A percentile compares a stretch with the other conserved stretches of the same genome.
These are phyloP conservation scores for Neoarius graeffei DNA, from an alignment of 2,113 vertebrate species.

Conservation along the genomic window DNA sequence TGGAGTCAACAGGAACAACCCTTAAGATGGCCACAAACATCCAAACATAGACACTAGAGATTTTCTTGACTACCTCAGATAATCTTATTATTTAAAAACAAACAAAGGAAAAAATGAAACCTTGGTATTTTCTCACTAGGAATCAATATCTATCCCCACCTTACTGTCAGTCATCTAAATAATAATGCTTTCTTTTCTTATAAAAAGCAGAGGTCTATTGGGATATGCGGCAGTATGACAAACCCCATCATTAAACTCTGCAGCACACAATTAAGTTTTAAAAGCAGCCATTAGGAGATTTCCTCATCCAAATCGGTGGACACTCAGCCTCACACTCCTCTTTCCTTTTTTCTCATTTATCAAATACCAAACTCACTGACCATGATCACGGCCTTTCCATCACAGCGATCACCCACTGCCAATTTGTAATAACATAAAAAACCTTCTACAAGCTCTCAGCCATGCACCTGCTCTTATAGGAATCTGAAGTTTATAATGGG, in stretches of 20 bases:
- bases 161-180: neutral
- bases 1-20: too few species aligned
- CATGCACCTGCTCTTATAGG: neutral
- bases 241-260: constrained; percentile 1
- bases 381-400: constrained; percentile 46
- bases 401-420: constrained; percentile 38
- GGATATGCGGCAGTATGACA: neutral
- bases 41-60: neutral
- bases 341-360: constrained; percentile 42
- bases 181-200: neutral
- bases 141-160: constrained; percentile 19
- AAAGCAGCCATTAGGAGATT: constrained; percentile 48
- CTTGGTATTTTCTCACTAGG: neutral
- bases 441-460: constrained; percentile 34
- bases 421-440: constrained; percentile 41
- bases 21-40: neutral
- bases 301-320: constrained; percentile 41
- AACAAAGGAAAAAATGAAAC: neutral
- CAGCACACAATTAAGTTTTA: constrained; percentile 18
- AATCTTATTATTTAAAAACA: neutral
- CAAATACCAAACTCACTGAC: constrained; percentile 31
- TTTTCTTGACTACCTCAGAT: neutral
- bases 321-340: constrained; percentile 32
- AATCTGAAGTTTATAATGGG: neutral
- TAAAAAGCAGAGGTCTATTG: neutral